phyloP scores from a whole-genome alignment of 2,888 invertebrate species.

The Anthophora plumipes region DNA sequence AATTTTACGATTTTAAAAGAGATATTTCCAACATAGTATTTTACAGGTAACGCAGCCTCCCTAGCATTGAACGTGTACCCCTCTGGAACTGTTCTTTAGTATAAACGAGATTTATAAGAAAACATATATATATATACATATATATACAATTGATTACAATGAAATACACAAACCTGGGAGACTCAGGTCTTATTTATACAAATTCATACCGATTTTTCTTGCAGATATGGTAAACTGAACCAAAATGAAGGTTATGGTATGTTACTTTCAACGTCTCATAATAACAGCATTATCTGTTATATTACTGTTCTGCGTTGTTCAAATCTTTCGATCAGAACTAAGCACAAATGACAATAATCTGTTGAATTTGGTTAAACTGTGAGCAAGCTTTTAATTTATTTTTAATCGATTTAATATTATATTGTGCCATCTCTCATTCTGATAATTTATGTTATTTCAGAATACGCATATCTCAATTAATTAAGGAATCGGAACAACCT shows the following conservation, averaged over 20 bases:
- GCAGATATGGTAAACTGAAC: constrained; percentile 34
- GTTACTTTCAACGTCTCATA: constrained; percentile 74
- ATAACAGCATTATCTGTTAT: constrained; percentile 66
- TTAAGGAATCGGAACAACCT: constrained; percentile 76
- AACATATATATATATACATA: too few species aligned
- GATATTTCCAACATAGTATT: too few species aligned
- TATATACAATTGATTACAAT: too few species aligned
- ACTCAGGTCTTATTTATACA: too few species aligned
- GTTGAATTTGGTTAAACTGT: constrained; percentile 78
- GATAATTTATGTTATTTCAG: constrained; percentile 66
- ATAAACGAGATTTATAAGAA: too few species aligned
- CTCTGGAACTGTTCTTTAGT: too few species aligned
- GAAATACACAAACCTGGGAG: too few species aligned
- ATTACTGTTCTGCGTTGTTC: constrained; percentile 74
- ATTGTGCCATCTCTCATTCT: constrained; percentile 1
- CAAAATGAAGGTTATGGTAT: constrained; percentile 77
- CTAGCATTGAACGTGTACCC: too few species aligned
- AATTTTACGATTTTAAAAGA: too few species aligned
- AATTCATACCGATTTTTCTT: background rate
- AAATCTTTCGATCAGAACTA: constrained; percentile 74
- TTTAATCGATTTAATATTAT: too few species aligned
- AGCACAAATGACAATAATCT: constrained; percentile 71
- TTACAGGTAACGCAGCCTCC: too few species aligned
- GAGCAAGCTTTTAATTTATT: constrained; percentile 56
- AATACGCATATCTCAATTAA: constrained; percentile 78